Evolutionary conservation across 2,113 vertebrate genomes (phyloP), one percentile per base, ranked within the genome.

Genomic region (Talpa occidentalis): DNA sequence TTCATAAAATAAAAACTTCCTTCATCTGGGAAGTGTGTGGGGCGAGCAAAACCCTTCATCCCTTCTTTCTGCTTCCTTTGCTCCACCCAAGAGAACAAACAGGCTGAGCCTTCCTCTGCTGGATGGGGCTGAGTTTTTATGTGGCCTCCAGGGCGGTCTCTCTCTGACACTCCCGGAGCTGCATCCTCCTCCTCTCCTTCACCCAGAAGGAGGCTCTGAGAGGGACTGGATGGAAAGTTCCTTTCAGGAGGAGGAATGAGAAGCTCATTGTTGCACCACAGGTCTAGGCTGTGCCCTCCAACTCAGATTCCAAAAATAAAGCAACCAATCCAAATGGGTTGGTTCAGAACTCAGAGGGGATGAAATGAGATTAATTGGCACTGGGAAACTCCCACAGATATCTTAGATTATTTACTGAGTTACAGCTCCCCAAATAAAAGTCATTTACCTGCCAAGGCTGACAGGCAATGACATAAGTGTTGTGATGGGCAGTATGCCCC

Each of bases 351-450:
- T 90, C 85, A 79, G 49, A 67, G 56, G 17, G 40, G 47, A 92
- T 76, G n/a, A 35, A 22, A 1, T 47, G 49, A 87, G 72, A 62
- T 49, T 84, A 77, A 88, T 4, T 0, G 1, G 72, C 35, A 56
- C 42, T 37, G 47, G 72, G 19, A 84, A 93, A 89, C 47, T 40
- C 54, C 47, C 42, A 74, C 10, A 70, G 54, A 64, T 44, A 54
- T 6, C 19, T 69, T 80, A 73, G 47, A 62, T 72, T 82, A 78
- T 54, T 78, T 81, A 89, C 30, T 84, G 54, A 56, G 28, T 42
- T 66, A 66, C 12, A 54, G 26, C n/a, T 62, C 40, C 76, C 76
- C 79, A 64, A 67, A 37, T 80, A 82, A 93, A 87, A 93, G 49
- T 44, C 90, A 44, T 47, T 35, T n/a, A 70, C 42, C 15, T 91